Percentiles rank a stretch among this genome's conserved stretches.
Conservation (phyloP, 1,140 invertebrate species). For the Diachasma alloeum region DNA sequence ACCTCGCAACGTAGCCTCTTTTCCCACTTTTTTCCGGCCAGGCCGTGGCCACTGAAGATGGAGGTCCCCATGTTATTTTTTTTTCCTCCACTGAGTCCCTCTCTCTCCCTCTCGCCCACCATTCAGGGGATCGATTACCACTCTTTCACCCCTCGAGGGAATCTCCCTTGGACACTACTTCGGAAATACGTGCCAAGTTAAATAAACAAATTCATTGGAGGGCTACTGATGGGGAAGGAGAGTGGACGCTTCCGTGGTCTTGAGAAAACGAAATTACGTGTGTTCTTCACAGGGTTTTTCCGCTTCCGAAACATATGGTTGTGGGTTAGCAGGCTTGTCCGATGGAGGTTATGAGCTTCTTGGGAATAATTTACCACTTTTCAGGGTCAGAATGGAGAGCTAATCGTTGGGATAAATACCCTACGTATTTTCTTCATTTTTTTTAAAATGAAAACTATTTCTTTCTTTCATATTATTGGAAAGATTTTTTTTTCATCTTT, state of each 20-base stretch:
- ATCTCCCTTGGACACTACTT: not conserved
- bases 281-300: not conserved
- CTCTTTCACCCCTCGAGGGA: not conserved
- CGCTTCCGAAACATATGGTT: slow-evolving; percentile 4
- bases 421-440: too few species aligned
- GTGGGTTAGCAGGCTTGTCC: not conserved
- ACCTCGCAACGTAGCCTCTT: not conserved
- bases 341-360: not conserved
- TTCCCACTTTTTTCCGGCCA: not conserved
- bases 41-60: not conserved
- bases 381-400: not conserved
- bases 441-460: not conserved
- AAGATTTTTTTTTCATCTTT: not conserved
- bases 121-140: not conserved
- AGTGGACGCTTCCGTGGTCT: not conserved
- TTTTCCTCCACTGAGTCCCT: not conserved
- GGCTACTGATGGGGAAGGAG: not conserved
- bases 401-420: not conserved
- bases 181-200: slow-evolving; percentile 9
- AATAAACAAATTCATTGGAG: slow-evolving; percentile 8
- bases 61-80: not conserved
- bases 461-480: not conserved
- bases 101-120: not conserved
- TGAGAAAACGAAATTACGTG: not conserved
- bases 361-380: slow-evolving; percentile 7